Conservation (phyloP, 2,113 vertebrate species). For the Syrmaticus mikado region DNA sequence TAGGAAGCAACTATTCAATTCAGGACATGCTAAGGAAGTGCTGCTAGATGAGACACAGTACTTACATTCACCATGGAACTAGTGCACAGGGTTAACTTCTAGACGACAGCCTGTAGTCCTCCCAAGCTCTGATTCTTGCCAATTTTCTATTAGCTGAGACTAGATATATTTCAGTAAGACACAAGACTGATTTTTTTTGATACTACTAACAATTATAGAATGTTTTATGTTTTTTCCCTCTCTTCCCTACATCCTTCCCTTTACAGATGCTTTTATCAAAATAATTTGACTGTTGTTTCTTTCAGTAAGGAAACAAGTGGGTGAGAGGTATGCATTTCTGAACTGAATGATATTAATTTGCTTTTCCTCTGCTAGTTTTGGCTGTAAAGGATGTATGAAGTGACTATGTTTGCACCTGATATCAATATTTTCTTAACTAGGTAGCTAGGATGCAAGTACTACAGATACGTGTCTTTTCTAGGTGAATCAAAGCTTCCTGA, state of each 20-base stretch:
- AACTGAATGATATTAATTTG: neutral
- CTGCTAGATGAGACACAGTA: neutral
- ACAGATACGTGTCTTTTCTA: neutral
- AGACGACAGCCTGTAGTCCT: neutral
- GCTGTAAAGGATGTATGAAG: neutral
- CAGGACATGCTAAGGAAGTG: neutral
- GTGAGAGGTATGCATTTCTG: neutral
- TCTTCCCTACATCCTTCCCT: neutral
- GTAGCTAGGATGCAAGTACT: neutral
- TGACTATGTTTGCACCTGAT: neutral
- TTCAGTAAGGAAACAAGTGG: neutral
- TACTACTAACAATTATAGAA: neutral
- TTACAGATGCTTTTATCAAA: neutral
- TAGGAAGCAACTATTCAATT: neutral
- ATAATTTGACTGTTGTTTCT: neutral
- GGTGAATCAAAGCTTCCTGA: neutral
- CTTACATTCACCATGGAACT: neutral
- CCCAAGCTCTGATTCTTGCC: neutral
- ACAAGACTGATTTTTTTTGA: fast-evolving
- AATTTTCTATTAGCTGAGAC: neutral
- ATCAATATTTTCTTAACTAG: neutral
- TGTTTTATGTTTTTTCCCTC: neutral
- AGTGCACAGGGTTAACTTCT: neutral
- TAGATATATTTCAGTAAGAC: neutral
- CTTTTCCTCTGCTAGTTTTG: neutral